phyloP scores from a whole-genome alignment of 2,797 vertebrate species.

The Coracias cyanogaster region DNA sequence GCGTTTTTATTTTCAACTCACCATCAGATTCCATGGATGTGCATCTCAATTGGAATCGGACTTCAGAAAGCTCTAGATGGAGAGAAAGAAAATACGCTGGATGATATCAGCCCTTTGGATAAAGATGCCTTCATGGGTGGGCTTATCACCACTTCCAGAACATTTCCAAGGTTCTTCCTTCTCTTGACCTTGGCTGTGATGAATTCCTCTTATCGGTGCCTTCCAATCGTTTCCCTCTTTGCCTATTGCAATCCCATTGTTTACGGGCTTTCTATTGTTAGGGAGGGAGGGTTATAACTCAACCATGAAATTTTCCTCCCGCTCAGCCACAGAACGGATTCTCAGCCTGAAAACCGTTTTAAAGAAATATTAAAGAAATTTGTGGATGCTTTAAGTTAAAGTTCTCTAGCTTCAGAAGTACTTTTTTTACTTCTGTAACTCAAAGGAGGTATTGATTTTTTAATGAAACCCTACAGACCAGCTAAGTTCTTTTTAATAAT shows the following conservation, averaged over 20 bases:
- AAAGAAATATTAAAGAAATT: slow-evolving; percentile 9
- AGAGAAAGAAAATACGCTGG: neutral
- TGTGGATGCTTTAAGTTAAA: neutral
- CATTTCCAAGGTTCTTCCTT: neutral
- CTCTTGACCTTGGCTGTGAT: neutral
- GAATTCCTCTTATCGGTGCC: neutral
- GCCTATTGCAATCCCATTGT: neutral
- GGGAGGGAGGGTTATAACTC: neutral
- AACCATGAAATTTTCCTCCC: neutral
- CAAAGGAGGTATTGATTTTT: neutral
- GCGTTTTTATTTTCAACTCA: neutral
- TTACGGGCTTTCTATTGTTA: neutral
- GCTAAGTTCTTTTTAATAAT: neutral
- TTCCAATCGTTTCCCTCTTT: neutral
- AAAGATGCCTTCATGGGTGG: neutral
- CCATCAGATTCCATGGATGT: neutral
- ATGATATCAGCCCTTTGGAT: neutral
- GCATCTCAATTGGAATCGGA: neutral
- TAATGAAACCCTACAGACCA: neutral
- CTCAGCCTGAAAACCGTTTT: neutral
- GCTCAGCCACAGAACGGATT: neutral
- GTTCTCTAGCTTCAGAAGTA: neutral
- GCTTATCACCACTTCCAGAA: neutral
- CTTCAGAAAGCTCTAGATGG: neutral
- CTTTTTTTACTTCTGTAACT: neutral